phyloP scores from a whole-genome alignment of 2,797 vertebrate genomes.

The Phaenicophaeus curvirostris region DNA sequence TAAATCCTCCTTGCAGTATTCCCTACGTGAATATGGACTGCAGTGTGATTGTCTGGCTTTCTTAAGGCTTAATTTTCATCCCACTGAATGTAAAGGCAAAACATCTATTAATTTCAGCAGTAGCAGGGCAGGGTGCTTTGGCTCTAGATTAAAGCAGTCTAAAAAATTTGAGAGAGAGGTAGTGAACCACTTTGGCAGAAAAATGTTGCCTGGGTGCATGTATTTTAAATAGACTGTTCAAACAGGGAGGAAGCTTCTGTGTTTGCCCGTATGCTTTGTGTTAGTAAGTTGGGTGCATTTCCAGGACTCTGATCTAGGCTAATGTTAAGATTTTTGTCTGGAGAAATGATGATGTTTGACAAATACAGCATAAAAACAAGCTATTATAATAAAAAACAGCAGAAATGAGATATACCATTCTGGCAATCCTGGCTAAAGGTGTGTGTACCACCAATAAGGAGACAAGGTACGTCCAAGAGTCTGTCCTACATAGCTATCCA shows the following conservation, averaged over 20 bases:
- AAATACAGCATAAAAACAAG: not conserved
- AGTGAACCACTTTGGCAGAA: not conserved
- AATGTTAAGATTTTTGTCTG: not conserved
- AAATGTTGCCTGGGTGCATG: not conserved
- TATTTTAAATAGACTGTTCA: not conserved
- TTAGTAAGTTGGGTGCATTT: not conserved
- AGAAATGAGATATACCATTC: not conserved
- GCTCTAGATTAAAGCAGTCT: not conserved
- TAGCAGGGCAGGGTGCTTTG: slow-evolving; percentile 1
- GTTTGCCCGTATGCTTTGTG: not conserved
- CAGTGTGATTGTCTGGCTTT: slow-evolving; percentile 9
- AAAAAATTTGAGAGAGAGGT: not conserved
- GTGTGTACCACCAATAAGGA: no score
- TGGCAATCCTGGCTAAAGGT: not conserved
- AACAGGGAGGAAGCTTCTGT: not conserved
- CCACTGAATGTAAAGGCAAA: not conserved
- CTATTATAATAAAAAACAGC: not conserved
- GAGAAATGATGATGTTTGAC: not conserved
- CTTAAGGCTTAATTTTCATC: slow-evolving; percentile 11
- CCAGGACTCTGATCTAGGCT: not conserved
- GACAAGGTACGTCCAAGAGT: not conserved
- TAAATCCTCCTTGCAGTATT: slow-evolving; percentile 30
- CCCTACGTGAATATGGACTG: not conserved
- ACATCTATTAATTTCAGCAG: not conserved
- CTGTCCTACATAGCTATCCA: accelerated